These are phyloP conservation scores for Asteroscopus sphinx DNA, from an alignment of 2,888 invertebrate species.

Conservation along the genomic window DNA sequence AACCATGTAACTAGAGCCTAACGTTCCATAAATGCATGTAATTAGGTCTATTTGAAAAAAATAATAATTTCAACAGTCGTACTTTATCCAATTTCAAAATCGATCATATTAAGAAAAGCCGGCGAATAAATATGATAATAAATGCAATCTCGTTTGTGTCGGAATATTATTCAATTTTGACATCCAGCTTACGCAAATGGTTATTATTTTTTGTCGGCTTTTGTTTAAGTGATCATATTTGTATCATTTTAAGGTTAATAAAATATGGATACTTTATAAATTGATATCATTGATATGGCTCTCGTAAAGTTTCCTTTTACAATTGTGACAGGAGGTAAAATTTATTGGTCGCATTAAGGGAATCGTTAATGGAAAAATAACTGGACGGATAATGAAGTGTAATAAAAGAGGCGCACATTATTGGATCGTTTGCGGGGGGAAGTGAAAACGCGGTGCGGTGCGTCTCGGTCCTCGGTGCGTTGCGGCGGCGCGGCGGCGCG, in stretches of 20 bases:
- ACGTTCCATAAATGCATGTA: too few relatives aligned
- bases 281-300: slow-evolving; percentile 40
- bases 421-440: slow-evolving; percentile 35
- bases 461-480: not conserved
- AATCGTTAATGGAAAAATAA: slow-evolving; percentile 60
- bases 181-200: slow-evolving; percentile 24
- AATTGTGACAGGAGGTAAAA: slow-evolving; percentile 50
- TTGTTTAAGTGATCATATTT: slow-evolving; percentile 36
- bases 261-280: slow-evolving; percentile 39
- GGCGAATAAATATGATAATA: slow-evolving; percentile 25
- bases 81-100: slow-evolving; percentile 31
- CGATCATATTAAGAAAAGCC: slow-evolving; percentile 18
- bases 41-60: too few relatives aligned
- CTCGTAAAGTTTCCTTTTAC: slow-evolving; percentile 47
- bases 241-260: slow-evolving; percentile 30
- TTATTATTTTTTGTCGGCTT: slow-evolving; percentile 23
- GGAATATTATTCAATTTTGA: slow-evolving; percentile 32
- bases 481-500: not conserved
- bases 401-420: slow-evolving; percentile 50
- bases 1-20: too few relatives aligned
- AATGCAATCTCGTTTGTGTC: slow-evolving; percentile 33
- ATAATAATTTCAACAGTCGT: too few relatives aligned
- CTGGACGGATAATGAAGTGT: slow-evolving; percentile 52
- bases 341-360: slow-evolving; percentile 55
- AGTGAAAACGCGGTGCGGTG: slow-evolving; percentile 3